These are phyloP conservation scores for Coptodon rendalli DNA, from an alignment of 2,113 vertebrate genomes.

Conservation along the genomic window DNA sequence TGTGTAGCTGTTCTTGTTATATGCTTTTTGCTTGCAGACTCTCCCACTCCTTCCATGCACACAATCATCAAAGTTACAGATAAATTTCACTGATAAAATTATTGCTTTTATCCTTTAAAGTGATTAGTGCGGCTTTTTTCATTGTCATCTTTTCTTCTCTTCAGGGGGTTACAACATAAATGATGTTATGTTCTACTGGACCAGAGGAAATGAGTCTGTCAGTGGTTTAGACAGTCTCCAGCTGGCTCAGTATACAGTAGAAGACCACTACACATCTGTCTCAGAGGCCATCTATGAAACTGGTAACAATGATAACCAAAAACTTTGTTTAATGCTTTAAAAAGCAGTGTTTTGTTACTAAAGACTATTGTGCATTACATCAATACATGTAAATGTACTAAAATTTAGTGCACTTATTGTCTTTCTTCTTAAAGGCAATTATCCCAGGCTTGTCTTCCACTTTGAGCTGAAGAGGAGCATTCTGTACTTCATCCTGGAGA, in stretches of 20 bases:
- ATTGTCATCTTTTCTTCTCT: background rate
- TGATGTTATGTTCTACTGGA: conserved; percentile 89
- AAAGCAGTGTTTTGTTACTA: background rate
- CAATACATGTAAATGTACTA: background rate
- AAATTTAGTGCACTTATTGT: background rate
- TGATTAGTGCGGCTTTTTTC: background rate
- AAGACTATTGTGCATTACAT: background rate
- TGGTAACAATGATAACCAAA: conserved; percentile 54
- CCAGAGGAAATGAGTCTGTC: conserved; percentile 87
- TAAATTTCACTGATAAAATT: background rate
- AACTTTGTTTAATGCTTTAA: background rate
- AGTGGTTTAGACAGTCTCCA: conserved; percentile 80
- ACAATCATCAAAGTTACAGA: background rate
- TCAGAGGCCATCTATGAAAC: conserved; percentile 89
- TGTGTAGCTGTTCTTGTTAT: background rate
- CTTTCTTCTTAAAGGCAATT: conserved; percentile 63
- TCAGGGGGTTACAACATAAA: conserved; percentile 89
- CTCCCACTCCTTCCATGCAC: background rate
- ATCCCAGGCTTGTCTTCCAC: conserved; percentile 86
- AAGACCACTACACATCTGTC: conserved; percentile 85
- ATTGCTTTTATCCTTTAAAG: background rate
- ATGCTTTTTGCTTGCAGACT: background rate
- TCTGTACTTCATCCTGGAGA: conserved; percentile 87
- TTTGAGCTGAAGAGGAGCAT: conserved; percentile 89
- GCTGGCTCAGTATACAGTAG: conserved; percentile 85